Conservation (phyloP, 1,140 invertebrate genomes). For the Cephus cinctus region DNA sequence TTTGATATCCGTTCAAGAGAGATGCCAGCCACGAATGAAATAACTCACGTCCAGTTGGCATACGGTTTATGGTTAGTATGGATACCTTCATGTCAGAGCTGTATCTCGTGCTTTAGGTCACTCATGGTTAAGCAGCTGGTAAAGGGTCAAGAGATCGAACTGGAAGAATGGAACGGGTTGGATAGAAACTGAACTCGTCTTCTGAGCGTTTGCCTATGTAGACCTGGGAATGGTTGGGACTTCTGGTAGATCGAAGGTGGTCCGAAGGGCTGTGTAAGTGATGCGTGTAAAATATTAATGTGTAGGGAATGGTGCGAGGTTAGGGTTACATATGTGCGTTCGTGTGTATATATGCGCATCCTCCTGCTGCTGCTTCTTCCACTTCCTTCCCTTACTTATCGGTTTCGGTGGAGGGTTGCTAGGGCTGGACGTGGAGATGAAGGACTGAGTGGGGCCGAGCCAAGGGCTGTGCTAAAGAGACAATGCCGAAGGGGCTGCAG, state of each 20-base stretch:
- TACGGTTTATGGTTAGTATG: too few species aligned
- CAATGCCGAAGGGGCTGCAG: slow-evolving; percentile 23
- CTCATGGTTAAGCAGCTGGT: too few species aligned
- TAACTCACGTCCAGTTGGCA: too few species aligned
- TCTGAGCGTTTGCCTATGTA: too few species aligned
- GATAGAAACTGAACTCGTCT: too few species aligned
- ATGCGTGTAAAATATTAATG: slow-evolving; percentile 49
- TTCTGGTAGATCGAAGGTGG: slow-evolving; percentile 8
- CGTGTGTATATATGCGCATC: not conserved
- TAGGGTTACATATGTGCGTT: slow-evolving; percentile 29
- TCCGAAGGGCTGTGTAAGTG: slow-evolving; percentile 27
- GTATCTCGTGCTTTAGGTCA: too few species aligned
- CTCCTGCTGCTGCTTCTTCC: slow-evolving; percentile 4
- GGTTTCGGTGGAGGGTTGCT: slow-evolving; percentile 35
- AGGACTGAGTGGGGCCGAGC: slow-evolving; percentile 12
- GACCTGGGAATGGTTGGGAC: too few species aligned
- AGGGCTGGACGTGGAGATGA: slow-evolving; percentile 3
- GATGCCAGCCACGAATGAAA: too few species aligned
- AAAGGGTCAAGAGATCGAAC: too few species aligned
- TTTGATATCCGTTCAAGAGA: too few species aligned
- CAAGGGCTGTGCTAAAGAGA: slow-evolving; percentile 8
- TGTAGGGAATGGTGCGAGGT: slow-evolving; percentile 15
- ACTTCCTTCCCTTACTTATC: slow-evolving; percentile 41
- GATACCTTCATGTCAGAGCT: too few species aligned
- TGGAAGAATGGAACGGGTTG: too few species aligned